These are phyloP conservation scores for Athripsodes cinereus DNA, from an alignment of 2,888 invertebrate genomes.

Conservation along the genomic window DNA sequence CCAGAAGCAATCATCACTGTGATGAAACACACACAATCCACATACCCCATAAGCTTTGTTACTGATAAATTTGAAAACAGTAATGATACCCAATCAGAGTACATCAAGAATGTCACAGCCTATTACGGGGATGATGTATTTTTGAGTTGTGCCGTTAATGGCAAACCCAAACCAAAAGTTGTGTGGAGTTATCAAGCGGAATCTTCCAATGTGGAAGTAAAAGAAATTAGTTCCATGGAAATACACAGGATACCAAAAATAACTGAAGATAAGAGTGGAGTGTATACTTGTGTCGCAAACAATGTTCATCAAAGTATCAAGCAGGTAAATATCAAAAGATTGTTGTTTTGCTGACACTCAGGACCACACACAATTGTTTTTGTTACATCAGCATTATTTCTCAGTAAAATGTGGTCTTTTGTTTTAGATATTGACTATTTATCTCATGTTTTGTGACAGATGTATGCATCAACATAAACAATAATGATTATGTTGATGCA, in stretches of 20 bases:
- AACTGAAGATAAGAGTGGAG: slow-evolving; percentile 22
- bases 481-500: no score
- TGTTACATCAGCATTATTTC: no score
- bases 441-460: no score
- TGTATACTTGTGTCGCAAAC: slow-evolving; percentile 23
- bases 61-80: slow-evolving; percentile 5
- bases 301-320: slow-evolving; percentile 23
- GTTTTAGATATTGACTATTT: no score
- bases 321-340: slow-evolving; percentile 14
- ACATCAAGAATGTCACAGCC: slow-evolving; percentile 32
- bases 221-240: slow-evolving; percentile 27
- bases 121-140: slow-evolving; percentile 43
- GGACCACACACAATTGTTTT: no score
- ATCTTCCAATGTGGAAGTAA: slow-evolving; percentile 12
- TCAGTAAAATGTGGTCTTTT: no score
- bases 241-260: slow-evolving; percentile 13
- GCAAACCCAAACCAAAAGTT: slow-evolving; percentile 54
- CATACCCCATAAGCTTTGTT: slow-evolving; percentile 34
- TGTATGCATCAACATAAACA: no score
- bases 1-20: slow-evolving; percentile 41
- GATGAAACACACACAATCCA: slow-evolving; percentile 26
- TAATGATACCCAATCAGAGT: slow-evolving; percentile 3
- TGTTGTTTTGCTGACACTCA: no score
- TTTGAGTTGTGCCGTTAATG: slow-evolving; percentile 56
- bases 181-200: slow-evolving; percentile 26